Base-by-base conservation (phyloP, 2,888 invertebrate genomes). In the Abscondita cerata region DNA sequence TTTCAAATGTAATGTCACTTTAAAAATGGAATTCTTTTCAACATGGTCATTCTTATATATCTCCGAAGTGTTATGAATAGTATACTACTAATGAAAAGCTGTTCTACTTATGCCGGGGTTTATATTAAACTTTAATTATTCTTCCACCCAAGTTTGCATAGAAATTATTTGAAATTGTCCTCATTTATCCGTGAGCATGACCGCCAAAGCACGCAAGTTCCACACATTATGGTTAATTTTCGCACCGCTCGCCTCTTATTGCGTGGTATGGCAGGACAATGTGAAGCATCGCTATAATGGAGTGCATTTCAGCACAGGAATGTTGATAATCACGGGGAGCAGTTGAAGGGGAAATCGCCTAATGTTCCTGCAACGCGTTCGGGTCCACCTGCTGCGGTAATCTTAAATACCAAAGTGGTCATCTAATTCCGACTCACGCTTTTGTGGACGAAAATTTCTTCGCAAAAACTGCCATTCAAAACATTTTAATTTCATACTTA, bases 301-400 rank as follows among this genome's bases (percentile, higher is more conserved):
- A 68, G 70, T 67, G 72, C 72, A 76, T 76, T 77, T 76, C 75
- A 71, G 70, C 69, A 65, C 68, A 71, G 78, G 78, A 78, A 78
- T 78, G 78, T 76, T 75, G 75, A 78, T 76, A 76, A 76, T 76
- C 73, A 73, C 68, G 68, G 73, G 71, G 62, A 51, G 36, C 53
- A 55, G 40, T 34, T 54, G 48, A 38, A 58, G 34, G 58, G 58
- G 56, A 52, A 59, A 59, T 44, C 60, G 41, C 40, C 52, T 50
- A 63, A 61, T 64, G 62, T 56, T 41, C 51, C 55, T 51, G 52
- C 58, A 52, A 48, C 53, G 53, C 56, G 62, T 59, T 59, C 48
- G 40, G 52, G 59, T 57, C 65, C 68, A 65, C 71, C 70, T 71
- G 70, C 67, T 67, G 70, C 59, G 71, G 71, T 73, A 75, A 74